Evolutionary conservation across 2,113 vertebrate genomes (phyloP), one percentile per base, ranked within the genome.

Genomic region (Halichoeres trimaculatus): DNA sequence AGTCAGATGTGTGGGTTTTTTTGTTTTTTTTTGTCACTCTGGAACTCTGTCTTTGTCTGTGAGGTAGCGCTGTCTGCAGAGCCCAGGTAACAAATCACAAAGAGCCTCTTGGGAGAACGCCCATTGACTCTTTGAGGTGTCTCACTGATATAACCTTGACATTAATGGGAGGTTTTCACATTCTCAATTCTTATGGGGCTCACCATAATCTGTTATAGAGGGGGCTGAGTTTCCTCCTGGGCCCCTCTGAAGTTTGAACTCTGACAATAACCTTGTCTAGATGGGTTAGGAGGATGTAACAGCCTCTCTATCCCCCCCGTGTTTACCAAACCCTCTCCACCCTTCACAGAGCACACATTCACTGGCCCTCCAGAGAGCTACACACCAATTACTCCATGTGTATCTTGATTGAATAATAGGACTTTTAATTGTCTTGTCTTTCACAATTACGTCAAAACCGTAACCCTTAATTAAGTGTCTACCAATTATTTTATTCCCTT

Each of bases 381-480:
- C 38, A 61, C 79, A 76, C 82, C 88, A 89, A 86, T 88, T 90
- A 85, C 76, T 88, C 73, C 61, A 59, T 64, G 84, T 89, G 76
- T 86, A 88, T 86, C 84, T 88, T 83, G 84, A 92, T 86, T 85
- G 80, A 93, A 91, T 93, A 92, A 94, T 80, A 70, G 69, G 84
- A 82, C 84, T 86, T 91, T 91, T 91, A 93, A 94, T 93, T 91
- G 91, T 91, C 87, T 90, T 92, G 91, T 93, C 90, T 91, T 93
- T 92, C 70, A 91, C 89, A 90, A 92, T 92, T 88, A 90, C 51
- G 79, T 86, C 78, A 91, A 89, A 90, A 87, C 85, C 55, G 66
- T 91, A 93, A 89, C 91, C 90, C 90, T 90, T 94, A 92, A 93
- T 93, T 90, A 93, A 92, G 83, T 77, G 83, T 64, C 80, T 73